Percentiles rank a stretch among this genome's conserved stretches.
Conservation (phyloP, 2,888 invertebrate genomes). For the Metopia argyrocephala region DNA sequence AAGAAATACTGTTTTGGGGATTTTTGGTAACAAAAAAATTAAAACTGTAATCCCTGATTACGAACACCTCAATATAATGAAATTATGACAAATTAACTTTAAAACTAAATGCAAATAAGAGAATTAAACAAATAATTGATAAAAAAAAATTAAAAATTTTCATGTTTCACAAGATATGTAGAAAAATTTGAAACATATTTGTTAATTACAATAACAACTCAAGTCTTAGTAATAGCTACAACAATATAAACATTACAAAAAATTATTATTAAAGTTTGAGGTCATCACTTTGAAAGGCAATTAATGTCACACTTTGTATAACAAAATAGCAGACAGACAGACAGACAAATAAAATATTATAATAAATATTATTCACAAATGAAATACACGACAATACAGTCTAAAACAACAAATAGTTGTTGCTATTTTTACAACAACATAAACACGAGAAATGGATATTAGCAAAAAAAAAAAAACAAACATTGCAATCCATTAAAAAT, state of each 20-base stretch:
- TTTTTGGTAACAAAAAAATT: too few species aligned
- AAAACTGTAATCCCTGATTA: too few species aligned
- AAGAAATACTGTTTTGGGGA: too few species aligned
- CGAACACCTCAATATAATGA: too few species aligned
- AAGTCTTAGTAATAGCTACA: neutral
- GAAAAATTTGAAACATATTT: too few species aligned
- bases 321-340: neutral
- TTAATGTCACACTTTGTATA: slow-evolving; percentile 8
- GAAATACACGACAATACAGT: neutral
- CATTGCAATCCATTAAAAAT: slow-evolving; percentile 10
- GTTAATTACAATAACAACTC: too few species aligned
- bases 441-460: too few species aligned
- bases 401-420: neutral
- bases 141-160: too few species aligned
- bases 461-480: neutral
- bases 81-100: too few species aligned
- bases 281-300: slow-evolving; percentile 38
- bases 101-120: too few species aligned
- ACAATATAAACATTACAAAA: neutral
- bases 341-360: neutral
- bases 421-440: neutral
- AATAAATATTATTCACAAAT: neutral
- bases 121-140: too few species aligned
- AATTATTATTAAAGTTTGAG: slow-evolving; percentile 43
- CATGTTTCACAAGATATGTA: too few species aligned